phyloP scores from a whole-genome alignment of 2,888 invertebrate species.

The Dolichopus griseipennis region DNA sequence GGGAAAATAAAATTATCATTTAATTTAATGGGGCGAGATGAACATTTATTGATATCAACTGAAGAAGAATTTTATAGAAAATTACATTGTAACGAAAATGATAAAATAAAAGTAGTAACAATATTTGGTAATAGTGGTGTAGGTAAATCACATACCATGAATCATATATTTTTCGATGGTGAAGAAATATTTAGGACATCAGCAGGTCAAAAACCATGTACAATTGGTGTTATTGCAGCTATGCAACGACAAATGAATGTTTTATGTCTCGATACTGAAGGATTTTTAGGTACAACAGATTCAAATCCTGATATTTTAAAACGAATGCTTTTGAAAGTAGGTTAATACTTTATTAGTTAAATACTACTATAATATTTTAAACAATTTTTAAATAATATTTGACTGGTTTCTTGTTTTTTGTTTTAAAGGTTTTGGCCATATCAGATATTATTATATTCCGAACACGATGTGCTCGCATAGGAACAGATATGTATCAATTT shows the following conservation, averaged over 20 bases:
- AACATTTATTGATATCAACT: slow-evolving; percentile 50
- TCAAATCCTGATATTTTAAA: slow-evolving; percentile 42
- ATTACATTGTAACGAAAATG: slow-evolving; percentile 36
- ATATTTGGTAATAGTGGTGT: slow-evolving; percentile 80
- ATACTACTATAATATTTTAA: not conserved
- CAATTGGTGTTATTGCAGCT: slow-evolving; percentile 70
- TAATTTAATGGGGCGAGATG: slow-evolving; percentile 53
- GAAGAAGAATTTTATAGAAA: slow-evolving; percentile 47
- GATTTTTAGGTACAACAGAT: slow-evolving; percentile 52
- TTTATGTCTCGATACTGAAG: slow-evolving; percentile 71
- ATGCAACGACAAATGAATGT: slow-evolving; percentile 56
- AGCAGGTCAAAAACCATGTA: slow-evolving; percentile 55
- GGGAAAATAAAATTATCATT: slow-evolving; percentile 32
- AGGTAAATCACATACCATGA: slow-evolving; percentile 72
- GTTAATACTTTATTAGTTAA: slow-evolving; percentile 7
- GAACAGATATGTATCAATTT: slow-evolving; percentile 68
- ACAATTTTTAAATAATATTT: not conserved
- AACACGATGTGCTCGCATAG: slow-evolving; percentile 64
- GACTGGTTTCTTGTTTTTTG: not conserved
- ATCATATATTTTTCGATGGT: slow-evolving; percentile 60
- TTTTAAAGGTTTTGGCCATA: slow-evolving; percentile 59
- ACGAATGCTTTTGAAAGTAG: slow-evolving; percentile 59
- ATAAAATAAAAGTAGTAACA: slow-evolving; percentile 67
- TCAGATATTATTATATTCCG: slow-evolving; percentile 72
- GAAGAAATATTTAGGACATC: slow-evolving; percentile 46